A percentile compares a stretch with the other conserved stretches of the same genome.
Evolutionary conservation across 2,113 vertebrate species (phyloP).

Genomic region (Ochotona curzoniae): DNA sequence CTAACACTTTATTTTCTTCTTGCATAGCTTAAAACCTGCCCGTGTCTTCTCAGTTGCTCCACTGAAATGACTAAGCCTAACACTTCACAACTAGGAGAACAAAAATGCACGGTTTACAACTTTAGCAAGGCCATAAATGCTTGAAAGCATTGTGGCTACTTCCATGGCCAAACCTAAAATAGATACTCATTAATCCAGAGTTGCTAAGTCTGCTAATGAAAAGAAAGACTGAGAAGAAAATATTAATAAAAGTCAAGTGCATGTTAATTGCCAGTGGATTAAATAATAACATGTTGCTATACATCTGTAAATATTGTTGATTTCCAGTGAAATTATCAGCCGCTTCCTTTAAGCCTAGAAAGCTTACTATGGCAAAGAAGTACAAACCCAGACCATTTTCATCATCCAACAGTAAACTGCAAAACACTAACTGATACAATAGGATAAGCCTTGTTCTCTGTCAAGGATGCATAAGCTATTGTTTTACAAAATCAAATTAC

Average conservation of each 20-base stretch:
- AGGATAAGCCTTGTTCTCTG: not conserved
- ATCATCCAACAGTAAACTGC: not conserved
- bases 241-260: constrained; percentile 38
- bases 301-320: not conserved
- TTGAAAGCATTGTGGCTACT: not conserved
- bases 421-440: not conserved
- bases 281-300: not conserved
- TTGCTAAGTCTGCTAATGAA: not conserved
- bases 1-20: not conserved
- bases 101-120: not conserved
- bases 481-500: not conserved
- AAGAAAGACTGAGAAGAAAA: constrained; percentile 1
- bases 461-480: not conserved
- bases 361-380: not conserved
- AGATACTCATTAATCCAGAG: not conserved
- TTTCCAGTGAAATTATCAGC: not conserved
- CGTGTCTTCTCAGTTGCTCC: not conserved
- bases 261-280: not conserved
- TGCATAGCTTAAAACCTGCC: not conserved
- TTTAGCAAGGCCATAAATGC: not conserved
- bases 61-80: not conserved
- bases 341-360: not conserved
- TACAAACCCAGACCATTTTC: not conserved
- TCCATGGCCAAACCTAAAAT: not conserved
- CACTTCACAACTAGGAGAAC: not conserved